These are phyloP conservation scores for Altica lythri DNA, from an alignment of 2,888 invertebrate species.

Conservation along the genomic window DNA sequence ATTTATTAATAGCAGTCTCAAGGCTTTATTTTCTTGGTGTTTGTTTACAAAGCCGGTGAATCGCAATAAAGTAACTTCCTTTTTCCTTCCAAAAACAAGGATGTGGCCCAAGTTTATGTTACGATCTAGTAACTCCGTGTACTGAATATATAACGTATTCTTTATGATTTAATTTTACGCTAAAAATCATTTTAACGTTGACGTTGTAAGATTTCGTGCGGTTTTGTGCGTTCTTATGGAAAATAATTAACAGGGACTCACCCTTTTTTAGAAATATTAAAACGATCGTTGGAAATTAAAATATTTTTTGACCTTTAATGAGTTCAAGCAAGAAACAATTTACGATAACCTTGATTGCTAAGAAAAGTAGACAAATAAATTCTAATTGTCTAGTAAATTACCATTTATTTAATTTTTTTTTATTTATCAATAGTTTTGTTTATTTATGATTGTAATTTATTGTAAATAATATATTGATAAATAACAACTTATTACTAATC, in stretches of 20 bases:
- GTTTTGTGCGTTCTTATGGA: background rate
- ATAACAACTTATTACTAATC: too few relatives aligned
- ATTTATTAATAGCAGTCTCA: background rate
- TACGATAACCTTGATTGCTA: too few relatives aligned
- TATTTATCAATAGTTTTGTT: too few relatives aligned
- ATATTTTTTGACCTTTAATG: too few relatives aligned
- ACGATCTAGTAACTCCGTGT: slow-evolving; percentile 18
- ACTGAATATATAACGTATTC: background rate
- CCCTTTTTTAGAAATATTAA: too few relatives aligned
- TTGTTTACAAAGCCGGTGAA: slow-evolving; percentile 1
- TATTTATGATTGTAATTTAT: too few relatives aligned
- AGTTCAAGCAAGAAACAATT: too few relatives aligned
- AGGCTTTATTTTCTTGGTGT: background rate
- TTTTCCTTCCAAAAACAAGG: slow-evolving; percentile 13
- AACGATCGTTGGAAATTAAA: too few relatives aligned
- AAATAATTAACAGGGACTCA: slow-evolving; percentile 3
- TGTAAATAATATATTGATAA: too few relatives aligned
- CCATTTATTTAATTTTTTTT: too few relatives aligned
- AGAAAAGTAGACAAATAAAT: too few relatives aligned
- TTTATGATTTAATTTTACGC: slow-evolving; percentile 25
- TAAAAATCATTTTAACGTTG: slow-evolving; percentile 3
- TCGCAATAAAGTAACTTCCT: slow-evolving; percentile 14
- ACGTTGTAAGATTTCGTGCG: slow-evolving; percentile 10
- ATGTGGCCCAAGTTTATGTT: slow-evolving; percentile 21
- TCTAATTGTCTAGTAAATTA: too few relatives aligned